Base-by-base conservation (phyloP, 2,888 invertebrate species). In the Stenichneumon culpator region DNA sequence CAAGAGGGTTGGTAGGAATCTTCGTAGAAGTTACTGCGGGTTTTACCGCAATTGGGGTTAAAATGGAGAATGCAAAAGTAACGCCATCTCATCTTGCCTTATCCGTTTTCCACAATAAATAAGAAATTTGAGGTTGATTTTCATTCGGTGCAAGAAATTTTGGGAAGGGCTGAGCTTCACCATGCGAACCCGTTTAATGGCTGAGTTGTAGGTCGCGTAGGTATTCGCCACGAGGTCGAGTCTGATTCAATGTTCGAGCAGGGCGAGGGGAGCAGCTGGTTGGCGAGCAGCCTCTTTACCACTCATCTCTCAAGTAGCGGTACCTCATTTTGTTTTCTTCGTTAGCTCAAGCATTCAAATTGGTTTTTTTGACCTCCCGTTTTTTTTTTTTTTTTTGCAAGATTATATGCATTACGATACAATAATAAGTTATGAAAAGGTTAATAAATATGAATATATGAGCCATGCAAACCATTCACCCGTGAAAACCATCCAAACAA, bases 231-330 rank as follows among this genome's bases (percentile, higher is more conserved):
- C 25, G 57, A 14, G 57, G 25, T 57, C 11, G 57, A 11, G 22
- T 25, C 22, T 57, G 57, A 57, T 57, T 9, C 57, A 57, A 57
- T 57, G 25, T 11, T 11, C 57, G 22, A 14, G 11, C 25, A 2
- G 25, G 57, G 11, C 22, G 25, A 57, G 57, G 25, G 25, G 57
- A 25, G 57, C 57, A 57, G 57, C 57, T 57, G 57, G 57, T 25
- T 57, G 25, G 14, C 57, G 57, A 25, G 25, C 19, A 25, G 25
- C 9, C 25, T 54, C 57, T 25, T 19, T 11, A 25, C 57, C 22
- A 57, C 57, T 57, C 57, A 22, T 25, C 25, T 57, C 25, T 57
- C 57, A 25, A 57, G 57, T 57, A 25, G 57, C 57, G 57, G 25
- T 57, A 25, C 25, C 0, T 11, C 22, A 25, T 57, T 57, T 57